Evolutionary conservation across 2,113 vertebrate genomes (phyloP).

Genomic region (Salvator merianae): DNA sequence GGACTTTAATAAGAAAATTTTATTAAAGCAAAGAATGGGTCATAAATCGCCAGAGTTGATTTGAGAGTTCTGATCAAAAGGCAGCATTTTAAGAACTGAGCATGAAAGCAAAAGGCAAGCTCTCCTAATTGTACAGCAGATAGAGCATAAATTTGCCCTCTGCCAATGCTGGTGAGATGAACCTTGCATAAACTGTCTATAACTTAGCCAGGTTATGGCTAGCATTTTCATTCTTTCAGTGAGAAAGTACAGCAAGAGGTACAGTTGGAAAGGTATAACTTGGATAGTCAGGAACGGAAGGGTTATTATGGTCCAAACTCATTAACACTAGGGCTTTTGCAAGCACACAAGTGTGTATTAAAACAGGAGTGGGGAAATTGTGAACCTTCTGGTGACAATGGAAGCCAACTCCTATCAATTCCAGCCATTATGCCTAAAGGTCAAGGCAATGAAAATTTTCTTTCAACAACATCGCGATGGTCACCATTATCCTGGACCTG

Average conservation of each 20-base stretch:
- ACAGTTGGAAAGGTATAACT: background rate
- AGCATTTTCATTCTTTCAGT: background rate
- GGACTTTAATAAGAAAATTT: background rate
- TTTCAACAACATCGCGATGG: too few species aligned
- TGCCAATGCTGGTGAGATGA: background rate
- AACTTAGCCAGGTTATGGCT: background rate
- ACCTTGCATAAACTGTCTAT: background rate
- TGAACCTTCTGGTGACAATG: too few species aligned
- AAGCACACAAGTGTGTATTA: background rate
- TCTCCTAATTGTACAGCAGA: background rate
- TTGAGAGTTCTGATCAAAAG: background rate
- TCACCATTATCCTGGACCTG: too few species aligned
- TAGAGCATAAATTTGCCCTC: background rate
- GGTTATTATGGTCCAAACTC: background rate
- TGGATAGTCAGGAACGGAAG: background rate
- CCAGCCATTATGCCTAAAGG: too few species aligned
- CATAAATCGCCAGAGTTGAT: constrained; percentile 13
- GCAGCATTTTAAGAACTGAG: background rate
- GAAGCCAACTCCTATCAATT: too few species aligned
- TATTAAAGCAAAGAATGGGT: constrained; percentile 2
- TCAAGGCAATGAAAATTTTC: too few species aligned
- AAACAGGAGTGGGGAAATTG: too few species aligned
- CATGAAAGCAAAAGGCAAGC: background rate
- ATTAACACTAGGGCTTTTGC: background rate
- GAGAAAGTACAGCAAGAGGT: background rate